A percentile compares a stretch with the other conserved stretches of the same genome.
phyloP scores from a whole-genome alignment of 2,797 vertebrate species.

The Eremophila alpestris region DNA sequence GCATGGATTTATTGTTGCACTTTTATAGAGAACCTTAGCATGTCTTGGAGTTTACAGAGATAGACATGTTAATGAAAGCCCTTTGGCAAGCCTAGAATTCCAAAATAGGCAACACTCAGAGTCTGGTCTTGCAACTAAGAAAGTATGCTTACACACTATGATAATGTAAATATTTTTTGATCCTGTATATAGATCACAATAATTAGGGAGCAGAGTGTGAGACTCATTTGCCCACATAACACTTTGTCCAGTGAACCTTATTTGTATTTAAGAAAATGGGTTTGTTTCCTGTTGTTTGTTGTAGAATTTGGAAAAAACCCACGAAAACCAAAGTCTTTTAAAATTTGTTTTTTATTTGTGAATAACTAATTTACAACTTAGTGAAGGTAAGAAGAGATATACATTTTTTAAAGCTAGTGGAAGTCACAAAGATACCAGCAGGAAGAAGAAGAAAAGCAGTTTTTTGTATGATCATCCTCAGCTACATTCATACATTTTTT shows the following conservation, averaged over 20 bases:
- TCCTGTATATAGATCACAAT: neutral
- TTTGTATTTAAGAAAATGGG: neutral
- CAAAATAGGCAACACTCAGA: conserved; percentile 3
- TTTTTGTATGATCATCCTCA: neutral
- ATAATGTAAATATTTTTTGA: neutral
- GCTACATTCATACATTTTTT: neutral
- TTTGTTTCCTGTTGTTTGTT: neutral
- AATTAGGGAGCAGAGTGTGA: neutral
- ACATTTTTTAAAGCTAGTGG: neutral
- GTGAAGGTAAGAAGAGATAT: neutral
- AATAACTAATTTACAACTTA: neutral
- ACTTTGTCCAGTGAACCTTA: neutral
- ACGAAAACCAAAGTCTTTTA: neutral
- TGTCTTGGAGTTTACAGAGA: conserved; percentile 48
- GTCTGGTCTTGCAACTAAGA: neutral
- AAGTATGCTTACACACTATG: neutral
- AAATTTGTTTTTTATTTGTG: neutral
- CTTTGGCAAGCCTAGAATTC: conserved; percentile 18
- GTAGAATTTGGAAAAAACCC: neutral
- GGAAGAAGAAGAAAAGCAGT: neutral
- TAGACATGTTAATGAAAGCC: conserved; percentile 30
- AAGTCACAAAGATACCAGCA: neutral
- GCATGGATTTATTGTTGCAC: conserved; percentile 41
- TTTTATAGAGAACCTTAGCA: conserved; percentile 44
- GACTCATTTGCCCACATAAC: neutral